phyloP scores from a whole-genome alignment of 2,797 vertebrate genomes.

The Acipenser oxyrinchus region DNA sequence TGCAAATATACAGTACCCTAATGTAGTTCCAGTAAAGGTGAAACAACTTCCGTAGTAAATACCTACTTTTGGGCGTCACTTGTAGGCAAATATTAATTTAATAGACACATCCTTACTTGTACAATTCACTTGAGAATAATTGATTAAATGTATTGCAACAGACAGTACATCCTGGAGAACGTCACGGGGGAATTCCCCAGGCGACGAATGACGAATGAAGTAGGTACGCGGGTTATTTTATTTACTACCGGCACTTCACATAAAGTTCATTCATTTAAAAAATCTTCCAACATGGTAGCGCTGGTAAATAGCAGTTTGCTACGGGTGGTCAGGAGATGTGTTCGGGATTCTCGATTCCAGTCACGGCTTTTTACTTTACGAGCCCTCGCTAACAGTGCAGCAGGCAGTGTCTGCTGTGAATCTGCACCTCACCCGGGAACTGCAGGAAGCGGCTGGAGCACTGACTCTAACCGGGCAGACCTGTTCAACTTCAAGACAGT shows the following conservation, averaged over 20 bases:
- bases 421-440: too few relatives aligned
- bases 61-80: too few relatives aligned
- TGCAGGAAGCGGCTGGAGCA: background rate
- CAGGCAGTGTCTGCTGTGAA: too few relatives aligned
- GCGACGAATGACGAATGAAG: background rate
- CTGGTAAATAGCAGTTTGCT: background rate
- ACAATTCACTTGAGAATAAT: background rate
- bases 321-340: conserved; percentile 1
- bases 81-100: too few relatives aligned
- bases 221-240: background rate
- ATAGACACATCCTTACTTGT: too few relatives aligned
- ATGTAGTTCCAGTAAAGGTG: too few relatives aligned
- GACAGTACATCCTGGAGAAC: background rate
- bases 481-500: conserved; percentile 19
- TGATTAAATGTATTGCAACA: background rate
- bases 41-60: too few relatives aligned
- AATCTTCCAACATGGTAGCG: background rate
- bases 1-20: too few relatives aligned
- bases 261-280: background rate
- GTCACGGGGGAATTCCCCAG: background rate
- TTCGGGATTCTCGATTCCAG: background rate
- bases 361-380: background rate
- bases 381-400: too few relatives aligned
- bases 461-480: background rate
- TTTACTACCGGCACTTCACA: background rate